Evolutionary conservation across 2,888 invertebrate genomes (phyloP), one percentile per base, ranked within the genome.

Genomic region (Cephus runcator): DNA sequence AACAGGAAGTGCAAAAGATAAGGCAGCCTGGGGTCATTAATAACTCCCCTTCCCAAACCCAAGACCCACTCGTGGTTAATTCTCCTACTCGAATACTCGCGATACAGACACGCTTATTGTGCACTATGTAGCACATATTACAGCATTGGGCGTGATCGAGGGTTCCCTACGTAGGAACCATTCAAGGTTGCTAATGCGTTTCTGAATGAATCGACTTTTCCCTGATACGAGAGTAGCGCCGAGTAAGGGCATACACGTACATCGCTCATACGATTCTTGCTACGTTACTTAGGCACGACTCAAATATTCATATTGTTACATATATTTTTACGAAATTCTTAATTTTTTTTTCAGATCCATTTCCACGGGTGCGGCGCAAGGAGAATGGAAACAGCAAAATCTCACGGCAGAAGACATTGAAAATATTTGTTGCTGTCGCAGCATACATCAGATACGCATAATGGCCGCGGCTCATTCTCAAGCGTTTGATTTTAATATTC

Each of bases 1-100:
- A 84, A 85, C 84, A 85, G 87, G 87, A 87, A 87, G 87, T 88
- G 83, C 83, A 84, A 86, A 87, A 87, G 87, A 87, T 87, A 87
- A 87, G 88, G 82, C 81, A 82, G 81, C 83, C 78, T 81, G 79
- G 79, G 79, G 85, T 83, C 87, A 86, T 87, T 87, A 87, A 87
- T 87, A 88, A 88, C 80, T 76, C 75, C 81, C 79, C 80, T 75
- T 75, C 80, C 80, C 40, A n/a, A 40, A 31, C 36, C 68, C 23
- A 30, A 34, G 76, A 56, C 81, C 75, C 79, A 80, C 83, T 83
- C 79, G 12, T 56, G 34, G 34, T 3, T 69, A 75, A 75, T 75
- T 40, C 33, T 75, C 40, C 40, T 56, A 23, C 56, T 56, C 56
- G 56, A 56, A 9, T 56, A 56, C 56, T 56, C 23, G 23, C 23